Evolutionary conservation across 2,888 invertebrate genomes (phyloP), one percentile per base, ranked within the genome.

Genomic region (Galerucella pusilla): DNA sequence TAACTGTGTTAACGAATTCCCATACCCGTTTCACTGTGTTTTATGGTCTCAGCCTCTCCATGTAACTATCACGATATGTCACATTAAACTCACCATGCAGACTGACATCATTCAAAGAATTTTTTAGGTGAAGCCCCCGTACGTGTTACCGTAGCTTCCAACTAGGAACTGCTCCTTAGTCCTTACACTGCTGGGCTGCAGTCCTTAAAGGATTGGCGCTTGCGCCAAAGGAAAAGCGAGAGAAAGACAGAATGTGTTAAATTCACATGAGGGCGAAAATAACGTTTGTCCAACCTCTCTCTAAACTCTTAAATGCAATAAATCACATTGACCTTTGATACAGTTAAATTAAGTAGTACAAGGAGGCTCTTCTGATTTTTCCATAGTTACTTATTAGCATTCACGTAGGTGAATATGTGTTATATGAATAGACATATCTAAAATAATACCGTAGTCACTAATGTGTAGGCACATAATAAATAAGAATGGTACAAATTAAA

Each of bases 141-240:
- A 70, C 68, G 69, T 75, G 81, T 80, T 81, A 84, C 85, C 84
- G 84, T 85, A 85, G 82, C 82, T 85, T 85, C 85, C 85, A 85
- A 85, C 77, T 79, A 76, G 79, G 78, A 76, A 81, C 82, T 82
- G 83, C 78, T 80, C 81, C 80, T 81, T 78, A 73, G 77, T 80
- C 81, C 80, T 81, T 78, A 73, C 80, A 81, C 79, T 78, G 64
- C 64, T 65, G 64, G 82, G 83, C 84, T 83, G 85, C 84, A 83
- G 83, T 81, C 81, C 80, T 81, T 80, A 80, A 80, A 79, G 75
- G 78, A 78, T 57, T 72, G 77, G 81, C 84, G 84, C 84, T 80
- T 77, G 82, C 83, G 78, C 82, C n/a, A 10, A 20, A 57, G 10
- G 57, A 20, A 20, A 10, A 20, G 57, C 16, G 20, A 57, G 57